phyloP scores from a whole-genome alignment of 2,888 invertebrate genomes.

The Acanthosoma haemorrhoidale region DNA sequence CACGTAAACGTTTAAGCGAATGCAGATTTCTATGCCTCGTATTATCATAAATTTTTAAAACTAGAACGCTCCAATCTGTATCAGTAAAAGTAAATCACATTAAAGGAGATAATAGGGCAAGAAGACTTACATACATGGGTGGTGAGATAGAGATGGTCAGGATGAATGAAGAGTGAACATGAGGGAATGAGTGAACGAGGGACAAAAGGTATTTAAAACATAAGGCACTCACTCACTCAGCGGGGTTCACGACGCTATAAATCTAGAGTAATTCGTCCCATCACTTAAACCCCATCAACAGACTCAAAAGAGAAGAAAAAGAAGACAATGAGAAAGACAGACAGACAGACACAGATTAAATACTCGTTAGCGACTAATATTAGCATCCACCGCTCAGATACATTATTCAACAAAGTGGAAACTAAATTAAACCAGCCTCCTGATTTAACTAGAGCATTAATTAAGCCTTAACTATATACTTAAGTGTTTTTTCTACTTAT shows the following conservation, averaged over 20 bases:
- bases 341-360: background rate
- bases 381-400: background rate
- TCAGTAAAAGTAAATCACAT: too few species aligned
- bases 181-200: background rate
- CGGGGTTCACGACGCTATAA: slow-evolving; percentile 2
- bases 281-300: background rate
- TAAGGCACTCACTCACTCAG: too few species aligned
- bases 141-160: background rate
- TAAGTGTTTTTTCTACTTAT: background rate
- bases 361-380: slow-evolving; percentile 1
- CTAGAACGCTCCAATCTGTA: too few species aligned
- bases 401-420: slow-evolving; percentile 8
- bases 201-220: too few species aligned
- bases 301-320: background rate
- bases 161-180: background rate
- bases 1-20: too few species aligned
- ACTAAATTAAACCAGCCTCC: background rate
- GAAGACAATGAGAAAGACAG: too few species aligned
- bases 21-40: too few species aligned
- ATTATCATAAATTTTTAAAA: too few species aligned
- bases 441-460: background rate
- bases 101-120: too few species aligned
- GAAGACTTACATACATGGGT: background rate
- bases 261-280: background rate
- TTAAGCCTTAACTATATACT: background rate